Conservation (phyloP, 2,888 invertebrate species). For the Drosophila kambysellisi region DNA sequence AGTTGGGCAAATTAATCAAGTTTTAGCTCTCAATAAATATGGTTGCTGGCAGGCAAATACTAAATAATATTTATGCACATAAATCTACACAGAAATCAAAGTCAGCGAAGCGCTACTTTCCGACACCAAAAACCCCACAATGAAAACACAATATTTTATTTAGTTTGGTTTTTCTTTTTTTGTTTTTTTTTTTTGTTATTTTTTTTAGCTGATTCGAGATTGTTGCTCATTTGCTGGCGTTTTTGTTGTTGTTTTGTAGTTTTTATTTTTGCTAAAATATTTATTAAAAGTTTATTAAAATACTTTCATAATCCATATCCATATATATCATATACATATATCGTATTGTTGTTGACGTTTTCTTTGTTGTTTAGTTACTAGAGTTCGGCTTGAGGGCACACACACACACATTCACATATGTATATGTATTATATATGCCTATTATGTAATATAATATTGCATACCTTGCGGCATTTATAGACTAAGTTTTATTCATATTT, state of each 20-base stretch:
- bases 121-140: conserved; percentile 2
- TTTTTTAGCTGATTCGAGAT: conserved; percentile 30
- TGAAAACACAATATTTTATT: conserved; percentile 35
- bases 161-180: conserved; percentile 11
- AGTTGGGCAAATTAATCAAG: conserved; percentile 53
- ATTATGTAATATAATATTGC: conserved; percentile 72
- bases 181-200: conserved; percentile 2
- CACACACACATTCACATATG: conserved; percentile 12
- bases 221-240: conserved; percentile 39
- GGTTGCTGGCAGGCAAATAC: conserved; percentile 45
- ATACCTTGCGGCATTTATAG: conserved; percentile 77
- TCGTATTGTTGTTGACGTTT: conserved; percentile 57
- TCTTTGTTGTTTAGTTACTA: conserved; percentile 28
- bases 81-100: conserved; percentile 27
- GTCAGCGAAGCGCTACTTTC: conserved; percentile 15
- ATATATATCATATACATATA: conserved; percentile 57
- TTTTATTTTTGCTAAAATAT: conserved; percentile 78
- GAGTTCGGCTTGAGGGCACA: conserved; percentile 8
- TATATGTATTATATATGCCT: conserved; percentile 43
- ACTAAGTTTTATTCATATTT: conserved; percentile 53
- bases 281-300: conserved; percentile 80
- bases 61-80: conserved; percentile 44
- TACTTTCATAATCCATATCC: conserved; percentile 74
- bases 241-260: conserved; percentile 22
- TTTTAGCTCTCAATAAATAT: conserved; percentile 39